Base-by-base conservation (phyloP, 2,113 vertebrate species). In the Mastomys coucha region DNA sequence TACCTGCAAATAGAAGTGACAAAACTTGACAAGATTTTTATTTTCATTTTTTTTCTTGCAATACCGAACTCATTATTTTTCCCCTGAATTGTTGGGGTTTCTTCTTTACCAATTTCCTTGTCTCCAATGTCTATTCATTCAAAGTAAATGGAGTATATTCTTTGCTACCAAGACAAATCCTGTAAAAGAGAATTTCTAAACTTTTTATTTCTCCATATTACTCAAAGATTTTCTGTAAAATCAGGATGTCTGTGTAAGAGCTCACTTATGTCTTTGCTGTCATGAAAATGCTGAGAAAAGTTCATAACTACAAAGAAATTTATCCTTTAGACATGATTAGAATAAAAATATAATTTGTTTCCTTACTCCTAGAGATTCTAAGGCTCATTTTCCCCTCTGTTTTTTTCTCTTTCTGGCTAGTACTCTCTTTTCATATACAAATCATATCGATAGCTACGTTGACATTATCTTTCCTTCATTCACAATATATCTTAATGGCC, bases 1-100 rank as follows among this genome's bases (percentile, higher is more conserved):
- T 96, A 84, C 33, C 87, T 93, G 39, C 7, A 95, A 95, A 94
- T 93, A 16, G n/a, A 49, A 78, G 39, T 84, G 58, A 94, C 56
- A 56, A 5, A 88, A 78, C 5, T 87, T 92, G 84, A 91, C 80
- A 89, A 67, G 45, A 67, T 19, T 91, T 97, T 93, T 75, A 87
- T 26, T 70, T 95, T 24, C 13, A 69, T 93, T 45, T 31, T 95
- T 96, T 19, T 56, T 88, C 73, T 91, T 94, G 39, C 11, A 65
- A 63, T 91, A 70, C 5, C 42, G 56, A 96, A 14, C 36, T 89
- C 69, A 51, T 89, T 95, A 75, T 73, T 93, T 89, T 58, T 60
- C 69, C 31, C 12, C 49, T 65, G 28, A 89, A 73, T 65, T 89
- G 6, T 75, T 90, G 13, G 3, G 22, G n/a, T 80, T 92, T 49